These are phyloP conservation scores for Gallinago media DNA, from an alignment of 2,113 vertebrate genomes.

Conservation along the genomic window DNA sequence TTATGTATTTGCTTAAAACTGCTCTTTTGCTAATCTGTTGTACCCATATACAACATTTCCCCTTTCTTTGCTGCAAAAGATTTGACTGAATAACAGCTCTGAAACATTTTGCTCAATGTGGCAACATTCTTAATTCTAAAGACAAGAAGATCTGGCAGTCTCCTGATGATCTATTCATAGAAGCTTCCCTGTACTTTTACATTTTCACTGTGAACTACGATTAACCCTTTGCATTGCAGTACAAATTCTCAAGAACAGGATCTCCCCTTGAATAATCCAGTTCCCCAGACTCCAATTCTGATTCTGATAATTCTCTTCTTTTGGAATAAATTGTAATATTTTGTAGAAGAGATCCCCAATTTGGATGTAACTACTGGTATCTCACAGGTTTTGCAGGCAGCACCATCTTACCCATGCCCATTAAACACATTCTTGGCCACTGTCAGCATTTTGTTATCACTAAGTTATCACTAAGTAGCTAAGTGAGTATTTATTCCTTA, in stretches of 20 bases:
- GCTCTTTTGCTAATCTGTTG: not conserved
- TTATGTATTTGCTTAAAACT: not conserved
- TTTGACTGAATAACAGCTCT: not conserved
- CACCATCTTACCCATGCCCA: not conserved
- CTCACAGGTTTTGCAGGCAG: not conserved
- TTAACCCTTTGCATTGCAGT: not conserved
- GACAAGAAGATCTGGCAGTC: not conserved
- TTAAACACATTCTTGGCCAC: fast-evolving
- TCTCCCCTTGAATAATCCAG: not conserved
- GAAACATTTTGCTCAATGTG: not conserved
- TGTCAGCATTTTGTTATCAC: not conserved
- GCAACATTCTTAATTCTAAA: slow-evolving; percentile 8
- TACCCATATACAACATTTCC: not conserved
- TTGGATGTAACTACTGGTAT: not conserved
- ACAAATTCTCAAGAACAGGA: not conserved
- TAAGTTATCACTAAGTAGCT: not conserved
- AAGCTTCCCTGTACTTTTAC: not conserved
- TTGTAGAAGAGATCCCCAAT: not conserved
- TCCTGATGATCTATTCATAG: not conserved
- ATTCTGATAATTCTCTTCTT: not conserved
- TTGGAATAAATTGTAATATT: not conserved
- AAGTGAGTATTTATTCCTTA: not conserved
- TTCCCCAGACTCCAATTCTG: not conserved
- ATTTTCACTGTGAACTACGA: not conserved
- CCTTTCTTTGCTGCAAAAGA: not conserved